Percentiles rank a stretch among this genome's conserved stretches.
Evolutionary conservation across 92 coral and sea anemone genomes (phyloP).

Genomic region (Porites divaricata): DNA sequence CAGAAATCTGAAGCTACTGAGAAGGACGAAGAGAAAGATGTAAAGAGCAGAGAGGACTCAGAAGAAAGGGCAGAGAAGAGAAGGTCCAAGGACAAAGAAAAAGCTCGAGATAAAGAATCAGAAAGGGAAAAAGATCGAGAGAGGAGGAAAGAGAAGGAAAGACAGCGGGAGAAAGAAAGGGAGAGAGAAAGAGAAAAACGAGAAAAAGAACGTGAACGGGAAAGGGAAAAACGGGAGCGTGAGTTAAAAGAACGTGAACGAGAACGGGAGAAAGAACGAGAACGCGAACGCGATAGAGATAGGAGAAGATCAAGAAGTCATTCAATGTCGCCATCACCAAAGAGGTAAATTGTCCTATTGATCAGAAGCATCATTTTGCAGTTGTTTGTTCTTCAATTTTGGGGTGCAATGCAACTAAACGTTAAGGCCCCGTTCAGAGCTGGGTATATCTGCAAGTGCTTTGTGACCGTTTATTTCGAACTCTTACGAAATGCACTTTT

Average conservation of each 20-base stretch:
- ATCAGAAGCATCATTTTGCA: not conserved
- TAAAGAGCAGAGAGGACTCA: slow-evolving; percentile 34
- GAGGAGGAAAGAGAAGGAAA: slow-evolving; percentile 23
- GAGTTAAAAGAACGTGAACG: slow-evolving; percentile 31
- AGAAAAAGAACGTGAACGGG: slow-evolving; percentile 20
- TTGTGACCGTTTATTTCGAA: too few relatives aligned
- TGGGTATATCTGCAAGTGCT: too few relatives aligned
- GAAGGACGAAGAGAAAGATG: slow-evolving; percentile 24
- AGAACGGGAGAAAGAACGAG: slow-evolving; percentile 35
- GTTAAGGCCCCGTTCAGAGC: too few relatives aligned
- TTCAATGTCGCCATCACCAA: slow-evolving; percentile 69
- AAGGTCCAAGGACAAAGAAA: slow-evolving; percentile 47
- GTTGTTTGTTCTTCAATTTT: not conserved
- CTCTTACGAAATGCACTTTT: too few relatives aligned
- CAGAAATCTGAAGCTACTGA: slow-evolving; percentile 41
- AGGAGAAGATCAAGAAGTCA: slow-evolving; percentile 59
- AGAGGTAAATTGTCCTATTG: slow-evolving; percentile 36
- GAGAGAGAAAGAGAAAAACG: slow-evolving; percentile 36
- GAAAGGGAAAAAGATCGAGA: slow-evolving; percentile 44
- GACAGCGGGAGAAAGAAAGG: slow-evolving; percentile 39
- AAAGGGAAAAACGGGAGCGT: slow-evolving; percentile 31
- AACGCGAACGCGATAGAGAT: slow-evolving; percentile 33
- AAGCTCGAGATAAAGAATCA: slow-evolving; percentile 34
- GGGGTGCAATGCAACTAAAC: too few relatives aligned
- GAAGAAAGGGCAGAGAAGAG: slow-evolving; percentile 45